Evolutionary conservation across 1,140 invertebrate species (phyloP).

Genomic region (Sminthurides bifidus): DNA sequence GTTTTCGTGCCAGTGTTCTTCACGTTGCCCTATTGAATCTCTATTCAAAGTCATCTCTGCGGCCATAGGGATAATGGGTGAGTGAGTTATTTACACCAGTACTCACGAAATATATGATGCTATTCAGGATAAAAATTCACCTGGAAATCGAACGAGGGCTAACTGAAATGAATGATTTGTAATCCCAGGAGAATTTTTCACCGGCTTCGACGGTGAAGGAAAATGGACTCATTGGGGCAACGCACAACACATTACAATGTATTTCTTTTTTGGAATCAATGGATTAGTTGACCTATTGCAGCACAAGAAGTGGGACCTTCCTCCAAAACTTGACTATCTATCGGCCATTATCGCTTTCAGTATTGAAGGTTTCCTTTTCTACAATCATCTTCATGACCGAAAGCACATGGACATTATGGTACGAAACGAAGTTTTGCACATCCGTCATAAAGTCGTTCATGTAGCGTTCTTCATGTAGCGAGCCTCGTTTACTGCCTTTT

Average conservation of each 20-base stretch:
- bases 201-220: conserved; percentile 37
- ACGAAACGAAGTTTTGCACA: background rate
- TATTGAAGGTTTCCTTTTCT: conserved; percentile 42
- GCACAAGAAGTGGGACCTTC: conserved; percentile 35
- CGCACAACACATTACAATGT: conserved; percentile 46
- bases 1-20: conserved; percentile 35
- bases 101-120: background rate
- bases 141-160: too few relatives aligned
- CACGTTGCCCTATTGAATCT: conserved; percentile 37
- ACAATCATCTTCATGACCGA: conserved; percentile 42
- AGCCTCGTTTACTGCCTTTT: too few relatives aligned
- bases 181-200: conserved; percentile 36
- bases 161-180: background rate
- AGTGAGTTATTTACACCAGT: background rate
- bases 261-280: conserved; percentile 42
- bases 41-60: conserved; percentile 37
- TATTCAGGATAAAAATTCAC: background rate
- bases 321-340: conserved; percentile 39
- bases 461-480: too few relatives aligned
- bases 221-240: conserved; percentile 36
- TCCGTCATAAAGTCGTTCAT: too few relatives aligned
- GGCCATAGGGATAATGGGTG: conserved; percentile 36
- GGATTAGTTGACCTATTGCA: conserved; percentile 39
- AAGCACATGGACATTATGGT: conserved; percentile 39
- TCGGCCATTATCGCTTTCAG: conserved; percentile 36